phyloP scores from a whole-genome alignment of 2,888 invertebrate species.

The Nephrotoma guestfalica region DNA sequence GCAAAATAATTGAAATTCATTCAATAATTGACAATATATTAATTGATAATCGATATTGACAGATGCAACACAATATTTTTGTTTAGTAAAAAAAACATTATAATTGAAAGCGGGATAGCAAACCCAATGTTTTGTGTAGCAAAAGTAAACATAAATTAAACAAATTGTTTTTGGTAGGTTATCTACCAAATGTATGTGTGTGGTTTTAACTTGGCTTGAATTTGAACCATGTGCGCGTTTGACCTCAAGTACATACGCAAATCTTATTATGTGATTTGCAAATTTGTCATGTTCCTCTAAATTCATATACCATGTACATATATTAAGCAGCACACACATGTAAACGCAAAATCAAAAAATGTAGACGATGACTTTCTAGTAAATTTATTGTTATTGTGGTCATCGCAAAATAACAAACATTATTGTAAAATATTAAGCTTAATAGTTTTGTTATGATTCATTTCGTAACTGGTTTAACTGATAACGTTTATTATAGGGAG shows the following conservation, averaged over 20 bases:
- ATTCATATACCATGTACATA: not conserved
- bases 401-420: not conserved
- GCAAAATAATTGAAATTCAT: not conserved
- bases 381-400: not conserved
- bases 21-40: not conserved
- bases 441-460: not conserved
- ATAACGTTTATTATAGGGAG: not conserved
- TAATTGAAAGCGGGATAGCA: not conserved
- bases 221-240: not conserved
- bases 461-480: not conserved
- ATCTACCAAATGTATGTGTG: not conserved
- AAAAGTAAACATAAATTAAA: too few relatives aligned
- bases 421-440: not conserved
- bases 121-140: too few relatives aligned
- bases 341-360: not conserved
- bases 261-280: not conserved
- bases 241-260: not conserved
- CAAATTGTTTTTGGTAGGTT: too few relatives aligned
- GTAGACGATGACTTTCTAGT: not conserved
- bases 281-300: not conserved
- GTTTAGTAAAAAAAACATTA: not conserved
- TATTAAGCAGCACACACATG: not conserved
- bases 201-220: not conserved
- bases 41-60: not conserved
- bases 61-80: not conserved